Base-by-base conservation (phyloP, 2,797 vertebrate species). In the Carcharodon carcharias region DNA sequence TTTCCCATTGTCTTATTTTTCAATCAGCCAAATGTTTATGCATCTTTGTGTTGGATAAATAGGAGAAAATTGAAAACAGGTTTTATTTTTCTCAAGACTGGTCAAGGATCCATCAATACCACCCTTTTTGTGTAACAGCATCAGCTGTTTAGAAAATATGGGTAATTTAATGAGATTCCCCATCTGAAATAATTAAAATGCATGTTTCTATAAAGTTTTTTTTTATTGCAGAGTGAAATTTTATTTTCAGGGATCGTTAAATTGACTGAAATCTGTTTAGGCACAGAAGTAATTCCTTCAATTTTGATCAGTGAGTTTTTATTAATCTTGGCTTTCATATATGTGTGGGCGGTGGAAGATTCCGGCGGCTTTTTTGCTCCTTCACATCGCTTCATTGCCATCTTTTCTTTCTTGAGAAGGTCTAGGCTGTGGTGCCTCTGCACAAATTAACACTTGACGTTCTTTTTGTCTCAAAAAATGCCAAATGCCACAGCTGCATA, bases 401-500 rank as follows among this genome's bases (percentile, higher is more conserved):
- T n/a, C 35, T 94, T n/a, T 65, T n/a, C 9, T n/a, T 94, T 69
- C 92, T 35, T 16, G 61, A 50, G 61, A n/a, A 40, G 63, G 63
- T 50, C 18, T 12, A 0, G 92, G 61, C 87, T 89, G 26, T 28
- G 58, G 3, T 9, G 87, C 26, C 56, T 88, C 87, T 16, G 91
- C n/a, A 65, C 61, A 93, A 94, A 67, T n/a, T 26, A 16, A 23
- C 92, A 67, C n/a, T 92, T 92, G 40, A 67, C 1, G 9, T 67
- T 63, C n/a, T 67, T 23, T 65, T 94, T 67, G 63, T 94, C 40
- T 67, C 61, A 94, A 50, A 85, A 87, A 89, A 45, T 89, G 87
- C 28, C 50, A 56, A 94, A 67, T 67, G 92, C 35, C 61, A 45
- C 35, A 65, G 28, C 23, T 67, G 58, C 35, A 67, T 21, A 65